These are phyloP conservation scores for Morone saxatilis DNA, from an alignment of 2,113 vertebrate species.

Conservation along the genomic window DNA sequence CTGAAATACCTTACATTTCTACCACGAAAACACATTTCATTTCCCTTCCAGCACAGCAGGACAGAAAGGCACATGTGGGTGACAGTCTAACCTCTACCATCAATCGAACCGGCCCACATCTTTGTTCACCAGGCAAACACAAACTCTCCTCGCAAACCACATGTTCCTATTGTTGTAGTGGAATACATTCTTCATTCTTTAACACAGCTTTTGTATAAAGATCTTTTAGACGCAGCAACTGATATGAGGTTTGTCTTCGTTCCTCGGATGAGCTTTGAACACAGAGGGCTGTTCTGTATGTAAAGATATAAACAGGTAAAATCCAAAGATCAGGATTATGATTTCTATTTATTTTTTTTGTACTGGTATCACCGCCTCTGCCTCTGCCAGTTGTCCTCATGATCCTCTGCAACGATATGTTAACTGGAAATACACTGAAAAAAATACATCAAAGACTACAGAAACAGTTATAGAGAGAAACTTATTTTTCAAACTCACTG, in stretches of 20 bases:
- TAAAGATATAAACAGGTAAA: constrained; percentile 29
- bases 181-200: constrained; percentile 59
- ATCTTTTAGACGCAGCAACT: constrained; percentile 14
- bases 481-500: constrained; percentile 29
- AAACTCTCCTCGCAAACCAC: constrained; percentile 51
- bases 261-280: constrained; percentile 23
- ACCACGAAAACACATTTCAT: background rate
- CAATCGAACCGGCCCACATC: constrained; percentile 32
- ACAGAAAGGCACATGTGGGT: constrained; percentile 82
- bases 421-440: constrained; percentile 49
- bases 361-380: background rate
- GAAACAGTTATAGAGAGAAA: constrained; percentile 43
- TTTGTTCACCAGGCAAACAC: constrained; percentile 35
- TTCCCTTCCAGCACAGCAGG: constrained; percentile 52
- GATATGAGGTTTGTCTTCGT: constrained; percentile 32
- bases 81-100: constrained; percentile 52
- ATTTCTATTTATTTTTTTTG: background rate
- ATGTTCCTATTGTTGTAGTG: constrained; percentile 43
- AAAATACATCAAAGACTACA: constrained; percentile 49
- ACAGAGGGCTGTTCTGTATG: constrained; percentile 11
- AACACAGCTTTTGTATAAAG: constrained; percentile 39
- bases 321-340: constrained; percentile 29
- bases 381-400: constrained; percentile 16
- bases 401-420: constrained; percentile 47
- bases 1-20: background rate